phyloP scores from a whole-genome alignment of 2,888 invertebrate species.

The Rutpela maculata region DNA sequence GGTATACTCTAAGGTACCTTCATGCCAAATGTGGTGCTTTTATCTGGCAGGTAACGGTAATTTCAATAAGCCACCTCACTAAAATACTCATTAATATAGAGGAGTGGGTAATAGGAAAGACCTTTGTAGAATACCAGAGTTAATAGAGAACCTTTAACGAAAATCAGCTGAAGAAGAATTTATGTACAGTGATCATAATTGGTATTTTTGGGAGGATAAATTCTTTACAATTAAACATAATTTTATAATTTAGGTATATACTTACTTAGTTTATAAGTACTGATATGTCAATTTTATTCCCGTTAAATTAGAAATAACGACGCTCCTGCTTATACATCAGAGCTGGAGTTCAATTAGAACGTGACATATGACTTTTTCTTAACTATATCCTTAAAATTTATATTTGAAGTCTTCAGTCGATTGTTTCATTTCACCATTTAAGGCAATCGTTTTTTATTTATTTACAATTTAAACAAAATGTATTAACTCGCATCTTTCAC shows the following conservation, averaged over 20 bases:
- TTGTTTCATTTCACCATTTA: conserved; percentile 18
- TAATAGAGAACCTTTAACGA: too few species aligned
- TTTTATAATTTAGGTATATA: not conserved
- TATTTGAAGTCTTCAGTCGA: not conserved
- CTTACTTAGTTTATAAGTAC: not conserved
- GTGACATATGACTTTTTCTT: not conserved
- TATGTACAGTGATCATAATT: too few species aligned
- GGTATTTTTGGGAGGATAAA: not conserved
- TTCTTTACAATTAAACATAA: not conserved
- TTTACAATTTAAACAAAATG: not conserved
- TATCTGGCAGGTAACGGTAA: too few species aligned
- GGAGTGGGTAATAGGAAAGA: too few species aligned
- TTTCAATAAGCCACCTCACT: too few species aligned
- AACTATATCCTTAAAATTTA: not conserved
- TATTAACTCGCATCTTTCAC: not conserved
- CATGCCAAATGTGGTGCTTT: too few species aligned
- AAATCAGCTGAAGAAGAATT: too few species aligned
- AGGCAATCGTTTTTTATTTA: not conserved
- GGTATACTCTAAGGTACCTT: too few species aligned
- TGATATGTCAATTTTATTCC: not conserved
- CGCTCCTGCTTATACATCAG: not conserved
- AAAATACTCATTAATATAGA: too few species aligned
- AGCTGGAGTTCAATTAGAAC: not conserved
- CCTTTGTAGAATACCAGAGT: too few species aligned
- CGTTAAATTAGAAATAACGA: not conserved